Base-by-base conservation (phyloP, 2,888 invertebrate genomes). In the Cerastis rubricosa region DNA sequence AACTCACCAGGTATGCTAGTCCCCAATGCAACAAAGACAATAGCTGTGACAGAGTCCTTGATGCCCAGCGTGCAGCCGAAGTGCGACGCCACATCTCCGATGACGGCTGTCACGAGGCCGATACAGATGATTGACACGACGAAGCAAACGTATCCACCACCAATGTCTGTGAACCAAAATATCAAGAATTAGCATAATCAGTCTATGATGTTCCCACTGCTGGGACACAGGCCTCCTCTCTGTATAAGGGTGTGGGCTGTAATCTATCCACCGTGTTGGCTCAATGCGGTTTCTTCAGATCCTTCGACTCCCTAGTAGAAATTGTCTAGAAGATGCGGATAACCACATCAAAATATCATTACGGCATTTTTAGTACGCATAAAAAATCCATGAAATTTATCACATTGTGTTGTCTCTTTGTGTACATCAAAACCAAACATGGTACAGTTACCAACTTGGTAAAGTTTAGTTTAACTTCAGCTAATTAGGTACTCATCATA, bases 1-100 rank as follows among this genome's bases (percentile, higher is more conserved):
- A 17, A 72, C 73, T 96, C 95, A 99, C 99, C 99, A 96, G 99
- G 99, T 96, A 99, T 98, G 96, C 99, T 99, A 83, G 99, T 99
- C 88, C 99, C 99, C 85, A 99, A 97, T 19, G 99, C 99, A 35
- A 99, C 99, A 93, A 99, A 99, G 63, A 99, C 98, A 90, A 99
- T 99, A 89, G 99, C 99, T 68, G 99, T 99, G 85, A 99, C 99
- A 11, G 99, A 98, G 95, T 99, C 99, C 96, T 98, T 98, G 91
- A 99, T 98, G 87, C 99, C 99, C 74, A 99, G 97, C 45, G 99
- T 99, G 95, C 99, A 99, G 85, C 99, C 99, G 93, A 99, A 99
- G 96, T 99, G 99, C 1, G 99, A 98, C 7, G 99, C 99, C 66
- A 99, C 97, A 95, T 99, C 99, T 35, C 99, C 99, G 90, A 99